Percentiles rank a stretch among this genome's conserved stretches.
Evolutionary conservation across 2,888 invertebrate species (phyloP).

Genomic region (Eledone cirrhosa): DNA sequence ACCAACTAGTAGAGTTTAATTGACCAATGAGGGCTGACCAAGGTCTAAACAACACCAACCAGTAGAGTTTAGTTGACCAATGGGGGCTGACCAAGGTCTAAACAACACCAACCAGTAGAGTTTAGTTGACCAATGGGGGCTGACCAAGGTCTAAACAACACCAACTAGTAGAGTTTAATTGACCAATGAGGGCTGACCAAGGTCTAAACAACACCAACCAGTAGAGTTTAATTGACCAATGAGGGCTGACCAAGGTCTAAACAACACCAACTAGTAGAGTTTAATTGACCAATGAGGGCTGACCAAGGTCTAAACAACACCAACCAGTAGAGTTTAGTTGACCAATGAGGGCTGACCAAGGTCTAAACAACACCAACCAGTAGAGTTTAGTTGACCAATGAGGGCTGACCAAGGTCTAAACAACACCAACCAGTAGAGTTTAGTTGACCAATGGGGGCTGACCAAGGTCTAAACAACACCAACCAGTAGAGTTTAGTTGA

Average conservation of each 20-base stretch:
- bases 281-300: neutral
- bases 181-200: neutral
- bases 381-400: too few relatives aligned
- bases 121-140: too few relatives aligned
- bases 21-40: neutral
- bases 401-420: conserved; percentile 20
- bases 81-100: conserved; percentile 18
- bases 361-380: conserved; percentile 38
- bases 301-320: conserved; percentile 33
- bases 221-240: conserved; percentile 23
- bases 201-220: conserved; percentile 37
- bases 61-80: too few relatives aligned
- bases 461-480: conserved; percentile 34
- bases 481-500: conserved; percentile 38
- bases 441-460: too few relatives aligned
- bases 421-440: conserved; percentile 40
- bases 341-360: conserved; percentile 21
- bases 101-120: conserved; percentile 39
- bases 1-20: conserved; percentile 36
- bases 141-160: conserved; percentile 33
- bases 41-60: conserved; percentile 37
- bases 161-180: conserved; percentile 36
- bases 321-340: conserved; percentile 39
- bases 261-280: conserved; percentile 39
- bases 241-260: conserved; percentile 17